phyloP scores from a whole-genome alignment of 2,113 vertebrate genomes.

The Holacanthus passer region DNA sequence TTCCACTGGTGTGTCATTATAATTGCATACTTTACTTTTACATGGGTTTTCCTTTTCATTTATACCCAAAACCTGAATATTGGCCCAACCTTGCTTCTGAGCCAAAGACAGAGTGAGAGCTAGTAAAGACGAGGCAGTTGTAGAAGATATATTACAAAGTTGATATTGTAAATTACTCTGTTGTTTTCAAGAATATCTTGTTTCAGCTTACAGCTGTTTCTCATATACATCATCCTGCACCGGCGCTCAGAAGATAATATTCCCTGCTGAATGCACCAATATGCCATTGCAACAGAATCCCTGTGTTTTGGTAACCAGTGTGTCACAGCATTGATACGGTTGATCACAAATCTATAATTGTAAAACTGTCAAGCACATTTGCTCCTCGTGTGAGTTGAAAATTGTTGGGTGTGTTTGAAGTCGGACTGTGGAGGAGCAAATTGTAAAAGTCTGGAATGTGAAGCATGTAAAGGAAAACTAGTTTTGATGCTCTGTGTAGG shows the following conservation, averaged over 20 bases:
- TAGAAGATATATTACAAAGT: not conserved
- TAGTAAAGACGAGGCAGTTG: not conserved
- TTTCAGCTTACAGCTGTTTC: constrained; percentile 29
- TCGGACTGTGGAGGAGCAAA: constrained; percentile 12
- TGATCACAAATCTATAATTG: constrained; percentile 50
- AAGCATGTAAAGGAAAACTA: constrained; percentile 51
- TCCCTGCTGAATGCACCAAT: constrained; percentile 2
- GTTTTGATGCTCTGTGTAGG: constrained; percentile 44
- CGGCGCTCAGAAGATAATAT: not conserved
- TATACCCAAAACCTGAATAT: not conserved
- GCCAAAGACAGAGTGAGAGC: not conserved
- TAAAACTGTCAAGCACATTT: constrained; percentile 52
- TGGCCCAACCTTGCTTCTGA: not conserved
- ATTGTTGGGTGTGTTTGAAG: constrained; percentile 43
- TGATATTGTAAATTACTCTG: not conserved
- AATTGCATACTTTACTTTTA: constrained; percentile 3
- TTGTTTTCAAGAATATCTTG: constrained; percentile 10
- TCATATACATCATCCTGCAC: not conserved
- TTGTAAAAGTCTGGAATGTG: constrained; percentile 65
- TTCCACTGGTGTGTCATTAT: not conserved
- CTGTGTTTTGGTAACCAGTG: constrained; percentile 23
- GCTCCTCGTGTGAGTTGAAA: not conserved
- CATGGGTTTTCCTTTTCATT: not conserved
- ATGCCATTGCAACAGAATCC: constrained; percentile 13
- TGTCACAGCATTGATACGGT: constrained; percentile 8